Evolutionary conservation across 2,113 vertebrate genomes (phyloP).

Genomic region (Saguinus imperator): DNA sequence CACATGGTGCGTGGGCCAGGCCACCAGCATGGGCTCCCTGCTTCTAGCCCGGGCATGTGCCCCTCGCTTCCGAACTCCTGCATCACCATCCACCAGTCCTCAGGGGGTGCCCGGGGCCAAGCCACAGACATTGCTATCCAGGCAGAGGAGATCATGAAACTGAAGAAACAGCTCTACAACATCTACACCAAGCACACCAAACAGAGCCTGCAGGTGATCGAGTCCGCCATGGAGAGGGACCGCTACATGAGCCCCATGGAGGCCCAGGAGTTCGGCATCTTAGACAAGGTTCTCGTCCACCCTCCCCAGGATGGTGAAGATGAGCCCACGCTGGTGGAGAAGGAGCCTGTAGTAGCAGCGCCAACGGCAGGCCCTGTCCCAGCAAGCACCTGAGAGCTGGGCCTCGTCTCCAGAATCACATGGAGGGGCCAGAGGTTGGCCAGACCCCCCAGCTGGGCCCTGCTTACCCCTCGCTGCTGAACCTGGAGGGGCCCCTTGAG

Average conservation of each 20-base stretch:
- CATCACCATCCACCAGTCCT: conserved; percentile 96
- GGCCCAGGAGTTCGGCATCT: conserved; percentile 94
- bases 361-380: conserved; percentile 78
- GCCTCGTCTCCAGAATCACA: not conserved
- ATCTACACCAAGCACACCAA: conserved; percentile 94
- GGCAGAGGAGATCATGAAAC: conserved; percentile 93
- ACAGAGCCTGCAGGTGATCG: conserved; percentile 88
- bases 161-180: conserved; percentile 92
- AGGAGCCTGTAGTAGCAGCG: conserved; percentile 74
- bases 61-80: conserved; percentile 94
- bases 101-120: conserved; percentile 92
- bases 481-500: not conserved
- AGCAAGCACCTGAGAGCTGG: conserved; percentile 79
- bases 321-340: conserved; percentile 91
- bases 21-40: conserved; percentile 94
- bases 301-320: conserved; percentile 93
- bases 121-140: conserved; percentile 97
- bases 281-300: conserved; percentile 93
- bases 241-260: conserved; percentile 96
- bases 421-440: not conserved
- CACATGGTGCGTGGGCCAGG: conserved; percentile 96
- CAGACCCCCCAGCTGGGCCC: not conserved
- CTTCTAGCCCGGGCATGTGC: conserved; percentile 92
- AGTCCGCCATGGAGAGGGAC: conserved; percentile 92
- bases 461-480: not conserved